phyloP scores from a whole-genome alignment of 2,113 vertebrate genomes.

The Nesoenas mayeri region DNA sequence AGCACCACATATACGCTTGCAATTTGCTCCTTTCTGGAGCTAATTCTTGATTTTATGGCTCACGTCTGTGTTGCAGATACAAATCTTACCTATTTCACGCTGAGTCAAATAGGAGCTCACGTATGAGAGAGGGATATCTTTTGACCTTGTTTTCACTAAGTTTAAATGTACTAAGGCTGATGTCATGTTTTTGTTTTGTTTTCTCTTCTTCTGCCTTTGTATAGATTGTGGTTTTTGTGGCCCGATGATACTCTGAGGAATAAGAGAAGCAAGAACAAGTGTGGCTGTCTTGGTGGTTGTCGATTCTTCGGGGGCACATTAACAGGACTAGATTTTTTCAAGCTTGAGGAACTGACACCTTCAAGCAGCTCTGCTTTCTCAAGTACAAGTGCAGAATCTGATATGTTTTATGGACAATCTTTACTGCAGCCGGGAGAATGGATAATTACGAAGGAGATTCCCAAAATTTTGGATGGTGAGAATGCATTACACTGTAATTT shows the following conservation, averaged over 20 bases:
- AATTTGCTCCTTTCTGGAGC: not conserved
- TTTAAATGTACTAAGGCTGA: not conserved
- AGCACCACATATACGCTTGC: not conserved
- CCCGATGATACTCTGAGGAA: constrained; percentile 87
- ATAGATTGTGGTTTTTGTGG: constrained; percentile 97
- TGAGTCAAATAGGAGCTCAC: not conserved
- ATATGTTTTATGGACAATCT: constrained; percentile 96
- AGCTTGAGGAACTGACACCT: constrained; percentile 89
- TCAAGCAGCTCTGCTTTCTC: constrained; percentile 93
- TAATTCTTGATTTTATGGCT: not conserved
- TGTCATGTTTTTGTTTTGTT: not conserved
- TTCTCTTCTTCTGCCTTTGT: not conserved
- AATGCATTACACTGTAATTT: not conserved
- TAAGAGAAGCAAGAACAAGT: constrained; percentile 90
- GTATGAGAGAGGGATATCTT: not conserved
- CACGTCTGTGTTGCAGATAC: not conserved
- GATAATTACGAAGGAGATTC: constrained; percentile 91
- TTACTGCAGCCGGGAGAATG: constrained; percentile 92
- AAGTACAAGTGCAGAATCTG: constrained; percentile 82
- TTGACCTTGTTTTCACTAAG: not conserved
- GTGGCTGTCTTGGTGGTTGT: constrained; percentile 96
- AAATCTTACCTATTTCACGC: not conserved
- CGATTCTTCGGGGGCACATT: constrained; percentile 92
- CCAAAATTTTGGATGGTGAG: constrained; percentile 88
- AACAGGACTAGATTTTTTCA: constrained; percentile 91